Conservation (phyloP, 1,140 invertebrate genomes). For the Argopecten irradians region DNA sequence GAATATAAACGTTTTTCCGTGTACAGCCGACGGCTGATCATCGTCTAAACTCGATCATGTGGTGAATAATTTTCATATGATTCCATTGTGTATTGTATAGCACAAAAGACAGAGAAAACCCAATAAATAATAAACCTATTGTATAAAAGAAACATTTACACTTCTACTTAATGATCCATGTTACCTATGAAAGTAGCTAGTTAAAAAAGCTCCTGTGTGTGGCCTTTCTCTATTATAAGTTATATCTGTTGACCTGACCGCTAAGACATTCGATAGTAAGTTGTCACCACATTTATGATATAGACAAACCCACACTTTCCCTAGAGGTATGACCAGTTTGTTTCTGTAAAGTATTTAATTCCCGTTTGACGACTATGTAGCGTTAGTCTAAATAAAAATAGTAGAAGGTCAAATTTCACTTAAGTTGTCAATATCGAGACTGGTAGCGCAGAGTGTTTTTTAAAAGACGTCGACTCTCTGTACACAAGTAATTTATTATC, state of each 20-base stretch:
- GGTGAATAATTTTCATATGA: neutral
- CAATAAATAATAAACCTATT: neutral
- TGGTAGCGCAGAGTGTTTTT: neutral
- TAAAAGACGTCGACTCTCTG: neutral
- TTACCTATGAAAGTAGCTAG: neutral
- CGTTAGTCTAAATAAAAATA: neutral
- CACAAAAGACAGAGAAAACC: neutral
- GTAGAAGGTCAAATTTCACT: conserved; percentile 2
- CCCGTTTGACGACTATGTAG: neutral
- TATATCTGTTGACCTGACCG: neutral
- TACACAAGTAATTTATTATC: neutral
- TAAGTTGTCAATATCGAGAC: neutral
- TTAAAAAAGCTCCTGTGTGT: neutral
- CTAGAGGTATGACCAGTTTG: neutral
- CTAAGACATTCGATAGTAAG: neutral
- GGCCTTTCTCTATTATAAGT: neutral
- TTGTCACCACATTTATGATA: neutral
- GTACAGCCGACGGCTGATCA: neutral
- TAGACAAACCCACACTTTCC: neutral
- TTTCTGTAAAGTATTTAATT: conserved; percentile 19
- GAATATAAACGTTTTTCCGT: neutral
- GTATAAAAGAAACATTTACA: conserved; percentile 9
- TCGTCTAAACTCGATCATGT: neutral
- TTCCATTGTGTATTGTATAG: neutral
- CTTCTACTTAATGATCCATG: conserved; percentile 21